Conservation (phyloP, 2,888 invertebrate genomes). For the Heliconius charithonia region DNA sequence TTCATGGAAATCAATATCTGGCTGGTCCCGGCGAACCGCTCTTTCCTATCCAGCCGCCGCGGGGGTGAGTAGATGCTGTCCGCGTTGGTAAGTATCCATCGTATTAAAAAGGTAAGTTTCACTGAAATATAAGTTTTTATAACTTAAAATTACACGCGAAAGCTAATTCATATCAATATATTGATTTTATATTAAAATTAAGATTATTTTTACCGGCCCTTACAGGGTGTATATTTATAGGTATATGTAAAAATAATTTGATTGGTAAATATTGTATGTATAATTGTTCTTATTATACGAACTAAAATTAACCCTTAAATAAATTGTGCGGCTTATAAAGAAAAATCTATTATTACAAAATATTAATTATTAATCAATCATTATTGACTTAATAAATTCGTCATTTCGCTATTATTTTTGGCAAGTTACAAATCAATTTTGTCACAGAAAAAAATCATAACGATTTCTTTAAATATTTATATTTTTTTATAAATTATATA, state of each 20-base stretch:
- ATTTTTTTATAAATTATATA: too few relatives aligned
- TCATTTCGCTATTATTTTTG: not conserved
- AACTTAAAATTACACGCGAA: not conserved
- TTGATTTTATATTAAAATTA: not conserved
- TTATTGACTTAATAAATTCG: not conserved
- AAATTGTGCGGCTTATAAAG: not conserved
- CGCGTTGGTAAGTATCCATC: not conserved
- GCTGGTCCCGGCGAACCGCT: slow-evolving; percentile 9
- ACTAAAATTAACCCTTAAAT: not conserved
- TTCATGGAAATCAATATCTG: slow-evolving; percentile 10
- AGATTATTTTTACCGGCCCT: not conserved
- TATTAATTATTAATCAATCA: not conserved
- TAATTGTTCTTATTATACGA: not conserved
- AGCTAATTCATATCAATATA: not conserved
- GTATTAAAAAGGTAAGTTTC: slow-evolving; percentile 2
- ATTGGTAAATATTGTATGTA: not conserved
- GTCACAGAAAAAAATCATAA: too few relatives aligned
- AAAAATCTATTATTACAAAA: not conserved
- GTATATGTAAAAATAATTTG: not conserved
- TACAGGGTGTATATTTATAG: not conserved
- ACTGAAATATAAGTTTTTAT: not conserved
- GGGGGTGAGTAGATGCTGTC: slow-evolving; percentile 10
- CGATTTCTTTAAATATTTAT: too few relatives aligned
- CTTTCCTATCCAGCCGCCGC: slow-evolving; percentile 8
- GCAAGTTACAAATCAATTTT: too few relatives aligned